phyloP scores from a whole-genome alignment of 2,888 invertebrate genomes.

The Lochmaea capreae region DNA sequence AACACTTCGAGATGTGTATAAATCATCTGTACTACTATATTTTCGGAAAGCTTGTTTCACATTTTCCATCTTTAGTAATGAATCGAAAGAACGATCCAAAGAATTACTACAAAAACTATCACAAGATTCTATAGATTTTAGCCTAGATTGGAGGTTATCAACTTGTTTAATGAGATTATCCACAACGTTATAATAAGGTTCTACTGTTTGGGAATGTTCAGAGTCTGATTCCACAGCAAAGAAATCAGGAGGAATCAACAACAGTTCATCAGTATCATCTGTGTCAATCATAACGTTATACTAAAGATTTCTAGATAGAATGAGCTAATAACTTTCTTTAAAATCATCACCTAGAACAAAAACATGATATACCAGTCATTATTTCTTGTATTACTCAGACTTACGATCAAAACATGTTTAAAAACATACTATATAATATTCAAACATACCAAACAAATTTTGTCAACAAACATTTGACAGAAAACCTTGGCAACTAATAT shows the following conservation, averaged over 20 bases:
- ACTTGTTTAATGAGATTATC: slow-evolving; percentile 74
- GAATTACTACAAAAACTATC: slow-evolving; percentile 52
- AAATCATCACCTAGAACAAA: slow-evolving; percentile 27
- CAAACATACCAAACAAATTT: slow-evolving; percentile 14
- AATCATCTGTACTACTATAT: slow-evolving; percentile 57
- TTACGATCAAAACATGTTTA: neutral
- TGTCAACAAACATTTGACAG: slow-evolving; percentile 20
- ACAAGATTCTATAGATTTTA: slow-evolving; percentile 67
- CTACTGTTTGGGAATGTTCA: slow-evolving; percentile 63
- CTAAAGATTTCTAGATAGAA: slow-evolving; percentile 22
- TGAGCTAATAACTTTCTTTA: slow-evolving; percentile 1
- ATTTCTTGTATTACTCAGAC: neutral
- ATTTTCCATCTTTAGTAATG: slow-evolving; percentile 39
- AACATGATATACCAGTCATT: neutral
- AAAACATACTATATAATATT: slow-evolving; percentile 15
- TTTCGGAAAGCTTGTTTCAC: slow-evolving; percentile 48
- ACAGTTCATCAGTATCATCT: slow-evolving; percentile 85
- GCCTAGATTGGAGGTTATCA: slow-evolving; percentile 68
- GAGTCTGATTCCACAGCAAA: slow-evolving; percentile 71
- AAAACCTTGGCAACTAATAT: slow-evolving; percentile 5
- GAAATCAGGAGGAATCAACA: slow-evolving; percentile 83
- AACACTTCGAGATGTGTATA: slow-evolving; percentile 54
- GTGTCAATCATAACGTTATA: slow-evolving; percentile 72
- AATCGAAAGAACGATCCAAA: slow-evolving; percentile 48
- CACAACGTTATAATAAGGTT: slow-evolving; percentile 69